These are phyloP conservation scores for Virgularia gustaviana DNA, from an alignment of 92 coral and sea anemone genomes.

Conservation along the genomic window DNA sequence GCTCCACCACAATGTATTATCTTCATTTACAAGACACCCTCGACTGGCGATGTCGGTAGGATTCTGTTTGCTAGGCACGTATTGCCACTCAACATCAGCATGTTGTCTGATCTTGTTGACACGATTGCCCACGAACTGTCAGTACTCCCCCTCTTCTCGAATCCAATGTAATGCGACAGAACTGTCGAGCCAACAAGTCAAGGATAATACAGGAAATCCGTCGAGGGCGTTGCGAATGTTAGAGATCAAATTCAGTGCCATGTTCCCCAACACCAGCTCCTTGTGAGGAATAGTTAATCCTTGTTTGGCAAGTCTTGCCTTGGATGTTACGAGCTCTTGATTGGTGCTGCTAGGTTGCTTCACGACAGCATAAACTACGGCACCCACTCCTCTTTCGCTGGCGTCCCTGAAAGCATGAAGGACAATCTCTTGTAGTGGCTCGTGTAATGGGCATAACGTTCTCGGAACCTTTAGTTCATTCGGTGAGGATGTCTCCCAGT, in stretches of 20 bases:
- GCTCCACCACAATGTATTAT: conserved; percentile 41
- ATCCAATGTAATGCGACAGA: conserved; percentile 48
- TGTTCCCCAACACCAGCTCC: no score
- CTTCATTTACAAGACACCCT: conserved; percentile 17
- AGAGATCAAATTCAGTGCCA: background rate
- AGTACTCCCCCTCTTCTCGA: conserved; percentile 42
- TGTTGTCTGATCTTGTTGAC: conserved; percentile 43
- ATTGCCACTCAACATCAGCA: conserved; percentile 39
- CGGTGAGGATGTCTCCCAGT: conserved; percentile 27
- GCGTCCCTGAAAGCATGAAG: conserved; percentile 31
- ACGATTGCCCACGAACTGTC: conserved; percentile 50
- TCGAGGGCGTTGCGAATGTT: background rate
- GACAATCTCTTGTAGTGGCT: conserved; percentile 14
- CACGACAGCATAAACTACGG: no score
- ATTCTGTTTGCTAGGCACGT: conserved; percentile 45
- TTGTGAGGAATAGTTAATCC: background rate
- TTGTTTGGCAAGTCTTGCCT: background rate
- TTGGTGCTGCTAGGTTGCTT: background rate
- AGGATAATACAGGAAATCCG: background rate
- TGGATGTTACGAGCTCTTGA: background rate
- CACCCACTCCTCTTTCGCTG: background rate
- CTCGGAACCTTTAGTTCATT: conserved; percentile 11
- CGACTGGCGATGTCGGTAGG: conserved; percentile 53
- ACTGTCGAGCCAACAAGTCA: background rate
- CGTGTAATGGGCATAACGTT: conserved; percentile 12